Base-by-base conservation (phyloP, 2,888 invertebrate genomes). In the Dichetophora obliterata region DNA sequence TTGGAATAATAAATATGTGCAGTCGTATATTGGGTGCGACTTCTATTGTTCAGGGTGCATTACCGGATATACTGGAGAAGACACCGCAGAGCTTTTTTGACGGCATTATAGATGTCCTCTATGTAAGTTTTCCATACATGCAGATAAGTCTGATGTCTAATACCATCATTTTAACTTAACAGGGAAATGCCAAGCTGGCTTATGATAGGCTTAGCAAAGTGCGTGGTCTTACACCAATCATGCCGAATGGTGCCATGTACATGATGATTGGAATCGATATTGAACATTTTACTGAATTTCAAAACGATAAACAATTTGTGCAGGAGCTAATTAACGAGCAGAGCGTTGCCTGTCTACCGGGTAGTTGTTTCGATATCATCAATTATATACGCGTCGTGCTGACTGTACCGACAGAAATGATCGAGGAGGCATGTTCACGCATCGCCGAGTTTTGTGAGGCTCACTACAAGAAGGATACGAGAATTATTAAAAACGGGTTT, bases 231-330 rank as follows among this genome's bases (percentile, higher is more conserved):
- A 92, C 92, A 31, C 98, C 98, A 0, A 93, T 96, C 73, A 96
- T 96, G 94, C 98, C 99, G 0, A 93, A 94, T 82, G 99, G 98
- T 52, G 98, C 98, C 4, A 98, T 99, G 98, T 99, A 99, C 89
- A 98, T 99, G 96, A 98, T 99, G 97, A 94, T 98, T 84, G 94
- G 94, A 85, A 90, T 93, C 54, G 94, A 97, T 85, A 93, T 96
- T 88, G 90, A 92, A 0, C 90, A 92, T 79, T 99, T 98, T 87
- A 95, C 96, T 0, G 91, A 92, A 80, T 95, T 97, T 84, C 91
- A 93, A 81, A 93, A 93, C 83, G 98, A 98, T 84, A 91, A 96
- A 48, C 93, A 96, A 80, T 98, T 99, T 88, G 95, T 97, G 16
- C 94, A 96, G 88, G 92, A 92, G 77, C 88, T 99, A 87, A 95